These are phyloP conservation scores for Tauraco hartlaubi DNA, from an alignment of 2,797 vertebrate genomes.

Conservation along the genomic window DNA sequence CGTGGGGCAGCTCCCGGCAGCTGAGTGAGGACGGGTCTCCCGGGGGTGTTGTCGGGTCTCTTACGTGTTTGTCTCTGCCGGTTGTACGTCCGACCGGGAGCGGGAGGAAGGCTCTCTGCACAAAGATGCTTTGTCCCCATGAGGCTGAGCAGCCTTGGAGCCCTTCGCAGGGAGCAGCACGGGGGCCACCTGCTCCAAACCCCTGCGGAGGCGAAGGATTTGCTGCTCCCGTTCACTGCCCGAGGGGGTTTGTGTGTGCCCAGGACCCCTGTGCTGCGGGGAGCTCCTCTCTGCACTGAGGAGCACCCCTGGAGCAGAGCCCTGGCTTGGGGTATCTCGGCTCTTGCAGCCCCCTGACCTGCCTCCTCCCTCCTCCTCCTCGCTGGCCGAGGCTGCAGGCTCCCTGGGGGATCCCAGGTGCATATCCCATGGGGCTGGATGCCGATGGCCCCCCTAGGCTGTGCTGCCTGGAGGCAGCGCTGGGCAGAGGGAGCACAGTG, in stretches of 20 bases:
- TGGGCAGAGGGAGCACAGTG: neutral
- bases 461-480: neutral
- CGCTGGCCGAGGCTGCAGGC: neutral
- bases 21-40: neutral
- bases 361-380: neutral
- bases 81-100: fast-evolving
- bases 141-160: neutral
- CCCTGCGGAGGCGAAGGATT: neutral
- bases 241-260: fast-evolving
- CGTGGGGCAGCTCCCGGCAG: fast-evolving
- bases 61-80: neutral
- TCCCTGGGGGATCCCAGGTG: neutral
- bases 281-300: neutral
- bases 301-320: neutral
- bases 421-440: neutral
- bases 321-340: fast-evolving
- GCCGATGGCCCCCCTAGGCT: fast-evolving
- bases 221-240: neutral
- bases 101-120: neutral
- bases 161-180: neutral
- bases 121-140: neutral
- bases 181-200: neutral
- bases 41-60: fast-evolving
- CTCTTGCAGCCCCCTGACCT: neutral
- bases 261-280: fast-evolving